Base-by-base conservation (phyloP, 2,888 invertebrate genomes). In the Nemotelus pantherinus region DNA sequence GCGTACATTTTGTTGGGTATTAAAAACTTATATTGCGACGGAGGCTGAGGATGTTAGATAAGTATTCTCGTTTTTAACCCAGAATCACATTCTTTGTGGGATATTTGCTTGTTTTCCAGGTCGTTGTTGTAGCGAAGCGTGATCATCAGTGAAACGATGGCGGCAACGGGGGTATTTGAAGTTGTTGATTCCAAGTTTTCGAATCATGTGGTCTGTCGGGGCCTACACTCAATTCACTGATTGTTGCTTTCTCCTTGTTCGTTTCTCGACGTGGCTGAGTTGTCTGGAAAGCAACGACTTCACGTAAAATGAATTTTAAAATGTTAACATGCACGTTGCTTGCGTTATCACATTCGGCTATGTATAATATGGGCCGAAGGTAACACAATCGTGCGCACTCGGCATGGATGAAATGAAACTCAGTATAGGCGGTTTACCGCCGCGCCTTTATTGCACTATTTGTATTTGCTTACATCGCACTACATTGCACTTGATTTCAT, bases 351-450 rank as follows among this genome's bases (percentile, higher is more conserved):
- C 94, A 89, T 83, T 93, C 92, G 57, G 93, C 89, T 58, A 90
- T 89, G 92, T 82, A 95, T 91, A 58, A 89, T 87, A 87, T 95
- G 94, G 0, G 94, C 94, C 1, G n/a, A n/a, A n/a, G n/a, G n/a
- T n/a, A n/a, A n/a, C n/a, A n/a, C n/a, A n/a, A n/a, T n/a, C n/a
- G n/a, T n/a, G n/a, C n/a, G n/a, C n/a, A n/a, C n/a, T n/a, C n/a
- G n/a, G n/a, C n/a, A n/a, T n/a, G n/a, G n/a, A n/a, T n/a, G 93
- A 92, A 63, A 93, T 92, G 85, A 91, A 94, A 2, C 94, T 95
- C 4, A 91, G 90, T 53, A 92, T 92, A 0, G 94, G 93, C 10
- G 94, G 87, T n/a, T n/a, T n/a, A n/a, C n/a, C n/a, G n/a, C n/a
- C n/a, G n/a, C n/a, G n/a, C n/a, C n/a, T n/a, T n/a, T 79, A 89